Evolutionary conservation across 2,888 invertebrate genomes (phyloP), one percentile per base, ranked within the genome.

Genomic region (Octonoba sinensis): DNA sequence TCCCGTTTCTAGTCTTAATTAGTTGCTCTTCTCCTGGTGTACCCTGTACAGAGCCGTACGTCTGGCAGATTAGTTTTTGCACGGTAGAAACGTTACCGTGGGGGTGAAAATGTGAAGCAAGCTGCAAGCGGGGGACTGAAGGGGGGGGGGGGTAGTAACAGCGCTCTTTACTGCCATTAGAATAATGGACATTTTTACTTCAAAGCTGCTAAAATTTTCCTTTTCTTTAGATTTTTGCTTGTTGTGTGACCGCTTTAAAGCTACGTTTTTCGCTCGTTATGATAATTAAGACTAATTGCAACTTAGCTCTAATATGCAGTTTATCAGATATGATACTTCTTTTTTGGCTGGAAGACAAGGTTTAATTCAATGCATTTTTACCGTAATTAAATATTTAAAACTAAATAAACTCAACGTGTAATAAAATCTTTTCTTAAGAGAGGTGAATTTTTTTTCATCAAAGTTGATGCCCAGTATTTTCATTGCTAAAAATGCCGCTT

Each of bases 261-360:
- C 56, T 62, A n/a, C 62, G 59, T 51, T 69, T 67, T 79, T 65
- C 54, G 27, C 60, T 73, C 72, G 73, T 79, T 79, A 79, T 67
- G 73, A 79, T 79, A 79, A 79, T 73, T 79, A 73, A 79, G 79
- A 79, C 69, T 79, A 79, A 79, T 79, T 73, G 79, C 64, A 73
- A 54, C 69, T 79, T 79, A 44, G 54, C 44, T 59, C 36, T 36
- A 60, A 24, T 51, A 46, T n/a, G 75, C 22, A 36, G 36, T 69
- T 65, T 60, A 54, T 64, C 20, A 64, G 54, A 24, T 62, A 27
- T 66, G 59, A 62, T 65, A 15, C 67, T 67, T 73, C 18, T 62
- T 44, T 44, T 62, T 44, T 62, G 24, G 54, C 60, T 20, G 54
- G 15, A 18, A 49, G 46, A 64, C 46, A 11, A 12, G 27, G 51